These are phyloP conservation scores for Anisognathus igniventris DNA, from an alignment of 2,797 vertebrate genomes.

Conservation along the genomic window DNA sequence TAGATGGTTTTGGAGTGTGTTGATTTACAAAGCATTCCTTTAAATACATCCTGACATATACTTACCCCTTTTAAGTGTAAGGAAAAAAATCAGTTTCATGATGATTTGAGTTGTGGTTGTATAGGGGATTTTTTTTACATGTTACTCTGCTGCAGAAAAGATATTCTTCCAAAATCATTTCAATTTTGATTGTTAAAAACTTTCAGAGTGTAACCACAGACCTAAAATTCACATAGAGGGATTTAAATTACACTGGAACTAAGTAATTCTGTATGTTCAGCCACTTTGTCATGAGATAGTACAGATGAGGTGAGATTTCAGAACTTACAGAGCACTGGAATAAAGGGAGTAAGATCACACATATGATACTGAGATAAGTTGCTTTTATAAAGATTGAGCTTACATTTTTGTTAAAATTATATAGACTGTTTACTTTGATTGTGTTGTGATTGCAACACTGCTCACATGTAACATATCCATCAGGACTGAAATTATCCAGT, in stretches of 20 bases:
- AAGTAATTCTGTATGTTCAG: background rate
- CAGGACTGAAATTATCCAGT: background rate
- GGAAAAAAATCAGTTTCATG: background rate
- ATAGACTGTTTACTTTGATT: background rate
- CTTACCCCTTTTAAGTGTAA: background rate
- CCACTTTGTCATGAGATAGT: background rate
- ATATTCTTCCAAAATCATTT: conserved; percentile 16
- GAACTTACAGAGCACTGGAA: background rate
- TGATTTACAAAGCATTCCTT: conserved; percentile 61
- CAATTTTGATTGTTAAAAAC: conserved; percentile 29
- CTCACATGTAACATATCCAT: background rate
- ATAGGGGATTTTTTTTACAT: conserved; percentile 21
- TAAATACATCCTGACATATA: background rate
- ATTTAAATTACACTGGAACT: background rate
- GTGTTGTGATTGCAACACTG: background rate
- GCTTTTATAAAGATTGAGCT: background rate
- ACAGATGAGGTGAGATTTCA: background rate
- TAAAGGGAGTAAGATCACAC: background rate
- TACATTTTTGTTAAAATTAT: background rate
- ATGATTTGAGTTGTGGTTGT: background rate
- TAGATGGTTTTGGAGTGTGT: conserved; percentile 40
- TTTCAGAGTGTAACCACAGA: background rate
- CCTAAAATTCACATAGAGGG: background rate
- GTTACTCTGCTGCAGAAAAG: background rate
- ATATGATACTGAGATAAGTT: background rate